Evolutionary conservation across 1,140 invertebrate genomes (phyloP), one percentile per base, ranked within the genome.

Genomic region (Brachionus asplanchnoidis): DNA sequence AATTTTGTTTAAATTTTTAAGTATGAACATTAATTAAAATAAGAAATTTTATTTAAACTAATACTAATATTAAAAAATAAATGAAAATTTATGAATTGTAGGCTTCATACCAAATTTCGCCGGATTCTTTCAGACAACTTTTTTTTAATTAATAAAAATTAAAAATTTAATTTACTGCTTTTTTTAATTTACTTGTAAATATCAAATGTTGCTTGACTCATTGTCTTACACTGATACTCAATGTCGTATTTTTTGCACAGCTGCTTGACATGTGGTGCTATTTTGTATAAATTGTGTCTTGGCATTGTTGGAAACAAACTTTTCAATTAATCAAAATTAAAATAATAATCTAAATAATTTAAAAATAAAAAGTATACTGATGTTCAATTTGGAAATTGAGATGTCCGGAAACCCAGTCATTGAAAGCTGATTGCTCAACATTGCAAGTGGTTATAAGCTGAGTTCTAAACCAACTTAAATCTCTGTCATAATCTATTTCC

Each of bases 31-130:
- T 36, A 2, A 36, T 0, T 14, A 46, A 14, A 46, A 46, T 12
- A n/a, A 46, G 14, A 14, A 0, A 46, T 2, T 46, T 46, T 46
- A 46, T 46, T 46, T 46, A 36, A 36, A 36, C 32, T 36, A 36
- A 36, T 6, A 36, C 32, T 46, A 46, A 14, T 46, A 46, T 46
- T 14, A 0, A 46, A 46, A 46, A 46, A 3, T 14, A 14, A 46
- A 46, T 46, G 44, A 12, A n/a, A 46, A 46, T 12, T 2, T 46
- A 46, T 46, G 44, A 46, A 73, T 83, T 36, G 23, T 89, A 90
- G 2, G 89, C 86, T 28, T 87, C 87, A 70, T 88, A 86, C 89
- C 89, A 90, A 26, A 90, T 85, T 80, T 89, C 87, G 20, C 89
- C 89, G 23, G 88, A 89, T 60, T 89, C 86, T 85, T 88, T 87